Evolutionary conservation across 2,797 vertebrate genomes (phyloP), one percentile per base, ranked within the genome.

Genomic region (Oreochromis grahami): DNA sequence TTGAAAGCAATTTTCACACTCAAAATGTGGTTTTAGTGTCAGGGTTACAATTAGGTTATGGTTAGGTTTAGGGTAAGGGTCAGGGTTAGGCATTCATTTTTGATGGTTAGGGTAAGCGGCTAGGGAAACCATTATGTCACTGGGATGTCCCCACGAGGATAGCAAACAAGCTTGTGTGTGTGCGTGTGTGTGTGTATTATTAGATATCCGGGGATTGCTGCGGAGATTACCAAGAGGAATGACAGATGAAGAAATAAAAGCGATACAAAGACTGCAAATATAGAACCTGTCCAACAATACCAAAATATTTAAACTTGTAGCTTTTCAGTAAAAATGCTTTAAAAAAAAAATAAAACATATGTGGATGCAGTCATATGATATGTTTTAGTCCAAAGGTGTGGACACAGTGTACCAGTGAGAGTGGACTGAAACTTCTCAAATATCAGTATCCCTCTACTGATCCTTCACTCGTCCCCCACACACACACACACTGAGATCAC

Each of bases 221-320:
- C 79, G 84, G 34, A 76, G 65, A 88, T 93, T 86, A 84, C 58
- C 82, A 87, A 9, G 21, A 81, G 65, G 65, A 88, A 86, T 9
- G 41, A 79, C n/a, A 58, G 77, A 76, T 81, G 21, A 56, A 80
- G 50, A 83, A 65, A 85, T 51, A 68, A 76, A 78, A 85, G 17
- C 15, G 45, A 74, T 38, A 51, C 14, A 34, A 38, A 70, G 11
- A 21, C 38, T 68, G 63, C 13, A 68, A 43, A 43, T 24, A 26
- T 7, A 43, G n/a, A 43, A 21, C 2, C 13, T 41, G 17, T 41
- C 34, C n/a, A 41, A 34, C 38, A 76, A 83, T 5, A 45, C 7
- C 19, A 50, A 53, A 79, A 77, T 7, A 43, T n/a, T 41, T 13
- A 5, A 14, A 24, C n/a, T 15, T 50, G 11, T 38, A 8, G 3